phyloP scores from a whole-genome alignment of 2,888 invertebrate species.

The Crossocerus cetratus region DNA sequence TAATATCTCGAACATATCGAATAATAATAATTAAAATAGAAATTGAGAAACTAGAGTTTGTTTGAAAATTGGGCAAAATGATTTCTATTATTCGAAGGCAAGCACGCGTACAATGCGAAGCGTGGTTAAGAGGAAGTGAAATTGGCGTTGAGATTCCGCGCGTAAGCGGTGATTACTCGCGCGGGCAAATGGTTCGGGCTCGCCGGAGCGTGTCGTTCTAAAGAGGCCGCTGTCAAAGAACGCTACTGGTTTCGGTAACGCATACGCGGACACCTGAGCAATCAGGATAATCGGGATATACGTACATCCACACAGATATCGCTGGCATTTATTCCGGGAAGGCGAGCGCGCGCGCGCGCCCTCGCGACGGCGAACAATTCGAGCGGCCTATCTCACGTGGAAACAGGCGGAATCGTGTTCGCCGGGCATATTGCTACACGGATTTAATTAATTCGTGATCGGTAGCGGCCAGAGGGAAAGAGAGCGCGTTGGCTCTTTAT shows the following conservation, averaged over 20 bases:
- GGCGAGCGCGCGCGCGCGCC: slow-evolving; percentile 53
- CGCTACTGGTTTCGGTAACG: slow-evolving; percentile 33
- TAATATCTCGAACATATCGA: too few species aligned
- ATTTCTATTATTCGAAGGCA: too few species aligned
- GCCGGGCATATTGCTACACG: slow-evolving; percentile 65
- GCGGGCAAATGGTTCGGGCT: slow-evolving; percentile 24
- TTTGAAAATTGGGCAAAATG: too few species aligned
- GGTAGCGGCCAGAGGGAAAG: slow-evolving; percentile 49
- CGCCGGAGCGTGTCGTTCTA: slow-evolving; percentile 58
- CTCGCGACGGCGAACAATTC: slow-evolving; percentile 73
- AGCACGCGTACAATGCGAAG: too few species aligned
- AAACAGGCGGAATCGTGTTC: slow-evolving; percentile 65
- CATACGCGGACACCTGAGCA: slow-evolving; percentile 29
- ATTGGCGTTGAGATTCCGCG: too few species aligned
- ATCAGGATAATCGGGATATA: slow-evolving; percentile 56
- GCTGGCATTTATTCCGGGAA: too few species aligned
- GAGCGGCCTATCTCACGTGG: slow-evolving; percentile 68
- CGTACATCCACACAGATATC: slow-evolving; percentile 16
- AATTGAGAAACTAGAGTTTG: too few species aligned
- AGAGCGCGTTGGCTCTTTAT: slow-evolving; percentile 31
- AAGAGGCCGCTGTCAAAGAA: slow-evolving; percentile 41
- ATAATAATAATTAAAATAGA: too few species aligned
- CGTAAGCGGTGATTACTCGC: slow-evolving; percentile 5
- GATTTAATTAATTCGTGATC: slow-evolving; percentile 73
- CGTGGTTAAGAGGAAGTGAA: too few species aligned